phyloP scores from a whole-genome alignment of 2,888 invertebrate species.

The Xestia rhomboidea region DNA sequence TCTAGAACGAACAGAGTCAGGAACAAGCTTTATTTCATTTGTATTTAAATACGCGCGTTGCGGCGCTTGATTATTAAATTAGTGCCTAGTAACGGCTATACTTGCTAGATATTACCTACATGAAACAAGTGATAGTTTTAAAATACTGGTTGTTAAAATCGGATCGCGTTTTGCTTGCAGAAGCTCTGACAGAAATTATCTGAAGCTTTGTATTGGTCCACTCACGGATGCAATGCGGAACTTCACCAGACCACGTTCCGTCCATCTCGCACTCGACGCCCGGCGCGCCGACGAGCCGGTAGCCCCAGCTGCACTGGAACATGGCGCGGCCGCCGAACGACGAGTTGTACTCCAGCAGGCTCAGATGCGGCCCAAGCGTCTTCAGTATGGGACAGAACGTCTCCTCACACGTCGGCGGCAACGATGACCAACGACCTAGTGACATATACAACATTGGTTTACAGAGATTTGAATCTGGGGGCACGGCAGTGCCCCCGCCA shows the following conservation, averaged over 20 bases:
- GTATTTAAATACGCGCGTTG: background rate
- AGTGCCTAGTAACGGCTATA: background rate
- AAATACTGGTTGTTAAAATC: background rate
- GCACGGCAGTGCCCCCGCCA: too few species aligned
- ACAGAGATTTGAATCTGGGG: too few species aligned
- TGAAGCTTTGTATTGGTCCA: conserved; percentile 30
- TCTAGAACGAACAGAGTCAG: too few species aligned
- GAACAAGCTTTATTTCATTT: background rate
- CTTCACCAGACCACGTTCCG: conserved; percentile 94
- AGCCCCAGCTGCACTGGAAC: conserved; percentile 96
- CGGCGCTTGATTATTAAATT: background rate
- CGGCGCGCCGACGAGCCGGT: conserved; percentile 93
- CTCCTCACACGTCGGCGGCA: conserved; percentile 93
- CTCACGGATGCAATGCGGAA: conserved; percentile 94
- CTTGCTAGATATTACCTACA: background rate
- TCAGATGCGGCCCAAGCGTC: conserved; percentile 93
- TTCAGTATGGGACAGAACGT: conserved; percentile 94
- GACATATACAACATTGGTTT: background rate
- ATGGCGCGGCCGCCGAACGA: conserved; percentile 95
- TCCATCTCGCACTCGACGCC: conserved; percentile 95
- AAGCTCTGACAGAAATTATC: too few species aligned
- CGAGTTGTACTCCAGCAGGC: conserved; percentile 94
- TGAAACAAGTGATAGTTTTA: background rate
- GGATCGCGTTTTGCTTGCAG: background rate
- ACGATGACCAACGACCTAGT: conserved; percentile 93